phyloP scores from a whole-genome alignment of 2,888 invertebrate genomes.

The Nymphalis urticae region DNA sequence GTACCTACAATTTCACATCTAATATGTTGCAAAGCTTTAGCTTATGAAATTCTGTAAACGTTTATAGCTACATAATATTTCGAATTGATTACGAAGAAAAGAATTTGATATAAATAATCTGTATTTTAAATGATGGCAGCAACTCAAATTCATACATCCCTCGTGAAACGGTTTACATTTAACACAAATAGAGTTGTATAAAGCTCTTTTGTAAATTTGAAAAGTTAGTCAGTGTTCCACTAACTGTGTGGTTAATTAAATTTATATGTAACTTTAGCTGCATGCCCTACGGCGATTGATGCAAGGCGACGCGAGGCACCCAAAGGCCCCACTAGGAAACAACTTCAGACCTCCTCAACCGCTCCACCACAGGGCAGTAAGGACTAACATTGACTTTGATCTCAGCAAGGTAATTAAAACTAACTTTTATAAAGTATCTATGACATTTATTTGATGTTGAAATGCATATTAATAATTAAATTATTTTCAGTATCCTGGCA shows the following conservation, averaged over 20 bases:
- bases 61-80: not conserved
- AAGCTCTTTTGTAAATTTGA: constrained; percentile 34
- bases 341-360: constrained; percentile 97
- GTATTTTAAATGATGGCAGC: not conserved
- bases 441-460: not conserved
- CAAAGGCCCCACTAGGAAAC: constrained; percentile 95
- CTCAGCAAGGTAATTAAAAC: constrained; percentile 84
- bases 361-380: constrained; percentile 94
- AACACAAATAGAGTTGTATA: constrained; percentile 22
- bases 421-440: not conserved
- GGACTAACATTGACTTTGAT: constrained; percentile 98
- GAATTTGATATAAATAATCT: no score
- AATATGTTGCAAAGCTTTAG: constrained; percentile 22
- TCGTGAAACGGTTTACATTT: constrained; percentile 18
- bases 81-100: no score
- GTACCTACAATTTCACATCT: constrained; percentile 19
- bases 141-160: constrained; percentile 3
- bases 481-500: constrained; percentile 84
- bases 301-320: constrained; percentile 93
- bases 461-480: not conserved
- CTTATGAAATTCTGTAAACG: constrained; percentile 13
- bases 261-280: constrained; percentile 81
- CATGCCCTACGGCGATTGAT: constrained; percentile 91
- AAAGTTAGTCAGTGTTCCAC: constrained; percentile 42
- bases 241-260: constrained; percentile 46